A percentile compares a stretch with the other conserved stretches of the same genome.
Evolutionary conservation across 1,140 invertebrate species (phyloP).

Genomic region (Meteorus sp.): DNA sequence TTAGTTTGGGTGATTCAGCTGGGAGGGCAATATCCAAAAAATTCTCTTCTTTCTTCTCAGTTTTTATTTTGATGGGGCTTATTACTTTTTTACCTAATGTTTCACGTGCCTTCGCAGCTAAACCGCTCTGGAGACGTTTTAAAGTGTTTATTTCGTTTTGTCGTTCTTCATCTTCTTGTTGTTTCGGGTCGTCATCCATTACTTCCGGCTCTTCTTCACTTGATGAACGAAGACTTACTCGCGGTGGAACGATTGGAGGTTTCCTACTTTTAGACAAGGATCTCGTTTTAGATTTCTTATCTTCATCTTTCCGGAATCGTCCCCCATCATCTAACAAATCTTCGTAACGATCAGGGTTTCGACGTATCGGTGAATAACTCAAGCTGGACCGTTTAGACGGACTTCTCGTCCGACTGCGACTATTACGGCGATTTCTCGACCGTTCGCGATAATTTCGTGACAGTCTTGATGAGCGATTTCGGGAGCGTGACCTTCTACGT

Average conservation of each 20-base stretch:
- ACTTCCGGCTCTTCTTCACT: constrained; percentile 66
- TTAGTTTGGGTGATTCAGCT: constrained; percentile 35
- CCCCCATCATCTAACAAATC: constrained; percentile 60
- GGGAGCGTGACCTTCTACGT: constrained; percentile 36
- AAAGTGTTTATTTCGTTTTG: constrained; percentile 66
- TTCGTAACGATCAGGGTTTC: constrained; percentile 66
- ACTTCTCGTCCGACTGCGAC: constrained; percentile 36
- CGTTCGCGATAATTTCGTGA: constrained; percentile 35
- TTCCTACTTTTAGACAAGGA: constrained; percentile 34
- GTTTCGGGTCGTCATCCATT: constrained; percentile 58
- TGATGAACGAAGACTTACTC: constrained; percentile 65
- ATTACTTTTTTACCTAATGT: constrained; percentile 48
- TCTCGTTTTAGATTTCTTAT: constrained; percentile 28
- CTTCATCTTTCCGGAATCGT: constrained; percentile 25
- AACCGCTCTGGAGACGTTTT: constrained; percentile 63
- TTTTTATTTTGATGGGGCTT: constrained; percentile 45
- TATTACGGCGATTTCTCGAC: constrained; percentile 35
- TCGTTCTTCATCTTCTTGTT: constrained; percentile 54
- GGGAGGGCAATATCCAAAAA: constrained; percentile 44
- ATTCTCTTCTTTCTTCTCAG: constrained; percentile 39
- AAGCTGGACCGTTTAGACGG: constrained; percentile 61
- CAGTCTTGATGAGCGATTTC: constrained; percentile 23
- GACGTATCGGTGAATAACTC: constrained; percentile 67
- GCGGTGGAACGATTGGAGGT: constrained; percentile 53
- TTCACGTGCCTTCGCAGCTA: constrained; percentile 68